A percentile compares a stretch with the other conserved stretches of the same genome.
These are phyloP conservation scores for Neopipo cinnamomea DNA, from an alignment of 2,113 vertebrate species.

Conservation along the genomic window DNA sequence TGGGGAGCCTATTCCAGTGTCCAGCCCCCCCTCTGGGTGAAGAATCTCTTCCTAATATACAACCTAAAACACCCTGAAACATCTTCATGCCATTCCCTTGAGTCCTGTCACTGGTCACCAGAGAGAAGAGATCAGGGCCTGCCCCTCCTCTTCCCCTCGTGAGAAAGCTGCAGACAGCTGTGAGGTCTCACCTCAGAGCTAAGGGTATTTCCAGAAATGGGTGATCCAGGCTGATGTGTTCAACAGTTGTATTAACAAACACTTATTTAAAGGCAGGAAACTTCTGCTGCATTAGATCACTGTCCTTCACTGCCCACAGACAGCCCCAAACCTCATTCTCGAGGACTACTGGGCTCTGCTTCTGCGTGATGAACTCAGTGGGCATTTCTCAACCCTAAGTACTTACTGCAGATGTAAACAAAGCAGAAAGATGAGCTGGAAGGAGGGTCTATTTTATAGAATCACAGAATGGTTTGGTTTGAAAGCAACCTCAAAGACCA, in stretches of 20 bases:
- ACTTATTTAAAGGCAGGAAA: neutral
- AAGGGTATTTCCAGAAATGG: neutral
- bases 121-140: neutral
- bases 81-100: neutral
- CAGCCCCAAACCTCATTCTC: neutral
- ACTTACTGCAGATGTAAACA: neutral
- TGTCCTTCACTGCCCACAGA: neutral
- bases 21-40: accelerated
- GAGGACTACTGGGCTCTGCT: neutral
- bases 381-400: neutral
- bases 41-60: neutral
- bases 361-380: neutral
- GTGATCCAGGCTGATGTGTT: neutral
- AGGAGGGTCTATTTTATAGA: neutral
- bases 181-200: neutral
- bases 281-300: neutral
- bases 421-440: neutral
- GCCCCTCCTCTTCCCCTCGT: too few relatives aligned
- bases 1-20: neutral
- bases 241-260: neutral
- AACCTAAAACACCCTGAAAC: neutral
- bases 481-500: neutral
- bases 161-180: neutral
- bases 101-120: neutral
- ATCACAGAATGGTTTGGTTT: neutral